These are phyloP conservation scores for Oenanthe melanoleuca DNA, from an alignment of 2,113 vertebrate species.

Conservation along the genomic window DNA sequence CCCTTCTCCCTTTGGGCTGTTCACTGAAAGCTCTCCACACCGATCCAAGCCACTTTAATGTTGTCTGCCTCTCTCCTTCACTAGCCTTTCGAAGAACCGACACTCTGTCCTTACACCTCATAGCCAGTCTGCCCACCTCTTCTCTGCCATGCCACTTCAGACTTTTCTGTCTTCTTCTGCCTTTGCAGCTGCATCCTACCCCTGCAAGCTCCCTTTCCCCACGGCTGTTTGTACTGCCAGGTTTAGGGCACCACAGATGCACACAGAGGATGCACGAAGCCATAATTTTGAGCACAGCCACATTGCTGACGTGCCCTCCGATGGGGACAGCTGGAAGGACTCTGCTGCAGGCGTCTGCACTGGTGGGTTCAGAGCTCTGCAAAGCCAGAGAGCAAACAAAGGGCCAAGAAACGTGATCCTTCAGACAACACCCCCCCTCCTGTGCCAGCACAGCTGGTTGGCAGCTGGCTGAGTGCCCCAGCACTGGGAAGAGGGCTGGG, in stretches of 20 bases:
- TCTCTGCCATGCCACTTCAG: not conserved
- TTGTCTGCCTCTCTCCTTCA: not conserved
- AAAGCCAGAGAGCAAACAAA: not conserved
- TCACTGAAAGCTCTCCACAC: not conserved
- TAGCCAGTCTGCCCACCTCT: not conserved
- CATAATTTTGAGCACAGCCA: not conserved
- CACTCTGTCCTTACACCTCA: not conserved
- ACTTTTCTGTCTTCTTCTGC: not conserved
- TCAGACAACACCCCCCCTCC: fast-evolving
- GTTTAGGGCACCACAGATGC: not conserved
- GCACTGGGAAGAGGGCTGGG: not conserved
- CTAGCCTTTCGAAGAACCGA: not conserved
- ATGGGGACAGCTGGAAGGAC: not conserved
- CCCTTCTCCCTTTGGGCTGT: not conserved
- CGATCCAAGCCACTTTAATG: not conserved
- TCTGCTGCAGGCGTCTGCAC: not conserved
- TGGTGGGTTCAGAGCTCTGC: not conserved
- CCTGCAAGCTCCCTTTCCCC: not conserved
- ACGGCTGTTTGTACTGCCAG: not conserved
- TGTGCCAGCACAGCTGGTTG: not conserved
- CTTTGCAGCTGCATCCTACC: not conserved
- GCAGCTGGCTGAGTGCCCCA: not conserved
- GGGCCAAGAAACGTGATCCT: not conserved
- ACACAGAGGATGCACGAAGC: not conserved
- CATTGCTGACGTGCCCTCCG: not conserved